Percentiles rank a stretch among this genome's conserved stretches.
Evolutionary conservation across 2,888 invertebrate species (phyloP).

Genomic region (Germaria angustata): DNA sequence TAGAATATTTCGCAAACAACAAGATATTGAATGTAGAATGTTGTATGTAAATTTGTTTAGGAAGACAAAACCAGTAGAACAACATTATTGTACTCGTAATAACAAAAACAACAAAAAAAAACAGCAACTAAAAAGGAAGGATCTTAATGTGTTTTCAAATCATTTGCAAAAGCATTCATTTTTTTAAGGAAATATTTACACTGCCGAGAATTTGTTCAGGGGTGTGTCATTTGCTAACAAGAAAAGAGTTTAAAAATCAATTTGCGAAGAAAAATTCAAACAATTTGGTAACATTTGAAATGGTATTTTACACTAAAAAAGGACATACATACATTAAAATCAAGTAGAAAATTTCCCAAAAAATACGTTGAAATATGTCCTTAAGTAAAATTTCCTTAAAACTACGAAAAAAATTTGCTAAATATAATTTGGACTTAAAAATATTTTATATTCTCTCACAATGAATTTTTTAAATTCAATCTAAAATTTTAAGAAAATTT

Average conservation of each 20-base stretch:
- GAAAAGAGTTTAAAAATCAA: background rate
- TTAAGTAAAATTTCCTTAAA: too few species aligned
- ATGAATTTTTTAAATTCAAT: too few species aligned
- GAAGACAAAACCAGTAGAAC: slow-evolving; percentile 62
- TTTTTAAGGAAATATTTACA: slow-evolving; percentile 29
- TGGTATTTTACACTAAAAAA: too few species aligned
- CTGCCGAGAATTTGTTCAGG: background rate
- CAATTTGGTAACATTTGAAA: too few species aligned
- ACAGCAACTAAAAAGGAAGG: slow-evolving; percentile 36
- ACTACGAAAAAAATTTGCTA: too few species aligned
- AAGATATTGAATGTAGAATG: slow-evolving; percentile 36
- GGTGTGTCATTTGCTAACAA: background rate
- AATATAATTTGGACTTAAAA: too few species aligned
- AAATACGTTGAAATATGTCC: too few species aligned
- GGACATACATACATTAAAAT: too few species aligned
- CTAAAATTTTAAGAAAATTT: too few species aligned
- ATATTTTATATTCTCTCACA: too few species aligned
- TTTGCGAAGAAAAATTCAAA: background rate
- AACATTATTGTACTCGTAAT: slow-evolving; percentile 28
- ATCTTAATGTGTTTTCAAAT: slow-evolving; percentile 45
- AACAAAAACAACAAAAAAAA: background rate
- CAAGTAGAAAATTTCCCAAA: too few species aligned
- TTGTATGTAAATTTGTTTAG: slow-evolving; percentile 61
- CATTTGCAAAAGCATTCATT: background rate
- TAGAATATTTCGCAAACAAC: slow-evolving; percentile 15